Evolutionary conservation across 2,888 invertebrate species (phyloP).

Genomic region (Drosophila maculinotata): DNA sequence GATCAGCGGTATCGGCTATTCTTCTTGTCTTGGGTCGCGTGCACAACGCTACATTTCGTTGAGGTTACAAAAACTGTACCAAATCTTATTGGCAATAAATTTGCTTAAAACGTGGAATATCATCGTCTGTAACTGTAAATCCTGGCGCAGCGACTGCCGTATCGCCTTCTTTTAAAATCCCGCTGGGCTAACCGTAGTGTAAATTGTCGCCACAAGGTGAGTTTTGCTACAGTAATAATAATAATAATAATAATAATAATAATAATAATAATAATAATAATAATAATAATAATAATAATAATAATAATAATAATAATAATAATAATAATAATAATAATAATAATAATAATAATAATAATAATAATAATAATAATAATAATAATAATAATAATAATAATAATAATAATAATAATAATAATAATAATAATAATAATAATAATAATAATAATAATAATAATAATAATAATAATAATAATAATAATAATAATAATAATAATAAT

Average conservation of each 20-base stretch:
- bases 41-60: too few species aligned
- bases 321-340: conserved; percentile 9
- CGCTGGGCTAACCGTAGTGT: too few species aligned
- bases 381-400: conserved; percentile 14
- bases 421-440: conserved; percentile 9
- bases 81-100: too few species aligned
- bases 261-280: conserved; percentile 9
- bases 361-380: conserved; percentile 12
- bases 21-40: too few species aligned
- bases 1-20: too few species aligned
- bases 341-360: conserved; percentile 11
- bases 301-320: conserved; percentile 12
- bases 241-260: conserved; percentile 10
- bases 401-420: conserved; percentile 10
- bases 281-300: conserved; percentile 12
- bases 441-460: conserved; percentile 5
- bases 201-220: too few species aligned
- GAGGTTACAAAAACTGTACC: too few species aligned
- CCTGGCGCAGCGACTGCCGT: too few species aligned
- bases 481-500: conserved; percentile 9
- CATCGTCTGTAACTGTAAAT: too few species aligned
- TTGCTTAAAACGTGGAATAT: too few species aligned
- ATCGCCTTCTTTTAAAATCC: too few species aligned
- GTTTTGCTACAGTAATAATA: too few species aligned
- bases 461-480: conserved; percentile 12